Evolutionary conservation across 2,797 vertebrate genomes (phyloP).

Genomic region (Eurystomus glaucurus): DNA sequence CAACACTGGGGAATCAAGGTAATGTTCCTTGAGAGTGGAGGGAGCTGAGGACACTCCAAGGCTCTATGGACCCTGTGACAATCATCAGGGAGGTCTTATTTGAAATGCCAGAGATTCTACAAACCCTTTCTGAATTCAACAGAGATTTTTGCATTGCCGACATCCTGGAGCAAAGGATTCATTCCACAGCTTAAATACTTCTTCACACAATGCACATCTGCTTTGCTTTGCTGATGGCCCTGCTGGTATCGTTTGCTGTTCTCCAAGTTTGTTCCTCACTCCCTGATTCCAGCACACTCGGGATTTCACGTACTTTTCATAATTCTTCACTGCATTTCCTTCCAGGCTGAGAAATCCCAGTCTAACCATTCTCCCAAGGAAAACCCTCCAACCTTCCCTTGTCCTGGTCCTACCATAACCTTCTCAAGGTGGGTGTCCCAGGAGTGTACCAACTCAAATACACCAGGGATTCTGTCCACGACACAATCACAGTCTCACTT

Average conservation of each 20-base stretch:
- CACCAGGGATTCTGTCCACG: neutral
- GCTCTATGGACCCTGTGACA: fast-evolving
- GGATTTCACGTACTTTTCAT: neutral
- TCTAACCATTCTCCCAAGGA: neutral
- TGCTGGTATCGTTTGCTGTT: neutral
- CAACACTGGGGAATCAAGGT: neutral
- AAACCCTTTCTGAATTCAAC: neutral
- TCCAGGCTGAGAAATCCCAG: neutral
- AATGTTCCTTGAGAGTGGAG: neutral
- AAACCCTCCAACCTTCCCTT: neutral
- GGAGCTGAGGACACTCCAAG: neutral
- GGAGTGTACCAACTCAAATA: neutral
- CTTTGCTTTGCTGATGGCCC: neutral
- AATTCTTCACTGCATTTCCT: neutral
- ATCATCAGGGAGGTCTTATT: fast-evolving
- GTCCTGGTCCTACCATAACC: neutral
- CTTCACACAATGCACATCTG: neutral
- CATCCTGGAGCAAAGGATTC: neutral
- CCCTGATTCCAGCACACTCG: neutral
- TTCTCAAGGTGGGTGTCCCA: neutral
- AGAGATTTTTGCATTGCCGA: neutral
- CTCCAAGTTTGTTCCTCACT: fast-evolving
- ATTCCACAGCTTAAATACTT: neutral
- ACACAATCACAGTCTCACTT: neutral
- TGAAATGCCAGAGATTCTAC: neutral